Evolutionary conservation across 2,797 vertebrate genomes (phyloP).

Genomic region (Acanthurus leucopareius): DNA sequence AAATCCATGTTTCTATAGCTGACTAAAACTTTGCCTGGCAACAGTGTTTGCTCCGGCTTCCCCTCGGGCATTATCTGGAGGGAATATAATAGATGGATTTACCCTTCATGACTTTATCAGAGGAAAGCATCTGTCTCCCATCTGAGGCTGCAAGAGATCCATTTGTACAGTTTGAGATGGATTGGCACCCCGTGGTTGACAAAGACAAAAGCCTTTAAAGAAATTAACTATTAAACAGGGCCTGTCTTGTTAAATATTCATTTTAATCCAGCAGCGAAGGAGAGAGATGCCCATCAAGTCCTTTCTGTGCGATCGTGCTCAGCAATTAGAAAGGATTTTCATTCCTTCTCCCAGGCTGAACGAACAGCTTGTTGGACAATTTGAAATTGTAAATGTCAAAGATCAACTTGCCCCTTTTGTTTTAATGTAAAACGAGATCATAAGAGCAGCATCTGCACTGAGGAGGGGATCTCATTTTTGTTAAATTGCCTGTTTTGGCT

Average conservation of each 20-base stretch:
- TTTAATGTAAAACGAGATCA: constrained; percentile 73
- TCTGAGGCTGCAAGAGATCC: constrained; percentile 63
- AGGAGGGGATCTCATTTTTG: constrained; percentile 47
- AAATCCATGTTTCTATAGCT: constrained; percentile 5
- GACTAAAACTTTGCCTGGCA: constrained; percentile 38
- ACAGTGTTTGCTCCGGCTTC: constrained; percentile 27
- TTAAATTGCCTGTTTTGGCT: constrained; percentile 55
- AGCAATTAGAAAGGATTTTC: constrained; percentile 78
- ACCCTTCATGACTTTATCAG: constrained; percentile 71
- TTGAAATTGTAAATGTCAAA: constrained; percentile 59
- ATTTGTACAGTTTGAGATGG: constrained; percentile 76
- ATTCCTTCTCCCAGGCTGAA: constrained; percentile 50
- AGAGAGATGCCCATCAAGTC: constrained; percentile 67
- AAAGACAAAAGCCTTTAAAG: constrained; percentile 78
- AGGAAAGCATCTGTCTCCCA: constrained; percentile 73
- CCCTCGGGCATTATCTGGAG: constrained; percentile 50
- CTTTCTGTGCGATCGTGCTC: constrained; percentile 50
- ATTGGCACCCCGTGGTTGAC: constrained; percentile 70
- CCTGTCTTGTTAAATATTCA: constrained; percentile 86
- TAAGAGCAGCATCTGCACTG: constrained; percentile 47
- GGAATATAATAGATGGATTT: constrained; percentile 67
- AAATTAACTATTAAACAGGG: constrained; percentile 86
- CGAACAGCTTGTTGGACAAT: constrained; percentile 65
- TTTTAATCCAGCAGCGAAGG: constrained; percentile 72
- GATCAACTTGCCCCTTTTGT: constrained; percentile 75